These are phyloP conservation scores for Seriola quinqueradiata DNA, from an alignment of 2,113 vertebrate genomes.

Conservation along the genomic window DNA sequence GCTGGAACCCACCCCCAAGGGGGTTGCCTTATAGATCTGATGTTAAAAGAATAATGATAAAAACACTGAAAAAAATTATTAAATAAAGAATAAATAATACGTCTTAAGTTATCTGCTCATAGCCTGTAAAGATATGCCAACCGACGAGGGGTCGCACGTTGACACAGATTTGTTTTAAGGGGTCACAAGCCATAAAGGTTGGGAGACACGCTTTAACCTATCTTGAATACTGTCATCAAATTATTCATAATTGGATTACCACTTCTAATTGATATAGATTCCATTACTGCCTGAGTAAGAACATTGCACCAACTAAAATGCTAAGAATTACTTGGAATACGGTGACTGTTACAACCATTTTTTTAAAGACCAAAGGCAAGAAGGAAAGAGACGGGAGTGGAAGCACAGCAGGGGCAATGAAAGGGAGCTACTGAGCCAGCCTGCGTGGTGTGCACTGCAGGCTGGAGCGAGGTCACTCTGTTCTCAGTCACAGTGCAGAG, in stretches of 20 bases:
- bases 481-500: constrained; percentile 32
- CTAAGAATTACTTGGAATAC: neutral
- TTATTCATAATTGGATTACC: neutral
- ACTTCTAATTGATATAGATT: neutral
- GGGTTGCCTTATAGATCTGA: too few relatives aligned
- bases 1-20: too few relatives aligned
- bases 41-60: too few relatives aligned
- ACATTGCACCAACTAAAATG: neutral
- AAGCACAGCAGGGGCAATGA: neutral
- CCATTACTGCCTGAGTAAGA: neutral
- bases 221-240: too few relatives aligned
- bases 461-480: constrained; percentile 51
- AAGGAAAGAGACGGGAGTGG: neutral
- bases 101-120: too few relatives aligned
- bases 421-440: constrained; percentile 1
- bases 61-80: too few relatives aligned
- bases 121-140: too few relatives aligned
- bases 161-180: too few relatives aligned
- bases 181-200: too few relatives aligned
- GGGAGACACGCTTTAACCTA: too few relatives aligned
- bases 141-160: too few relatives aligned
- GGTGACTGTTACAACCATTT: neutral
- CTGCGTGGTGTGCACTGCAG: constrained; percentile 3
- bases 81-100: too few relatives aligned
- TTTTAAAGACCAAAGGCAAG: neutral